Base-by-base conservation (phyloP, 2,113 vertebrate genomes). In the Trichechus manatus region DNA sequence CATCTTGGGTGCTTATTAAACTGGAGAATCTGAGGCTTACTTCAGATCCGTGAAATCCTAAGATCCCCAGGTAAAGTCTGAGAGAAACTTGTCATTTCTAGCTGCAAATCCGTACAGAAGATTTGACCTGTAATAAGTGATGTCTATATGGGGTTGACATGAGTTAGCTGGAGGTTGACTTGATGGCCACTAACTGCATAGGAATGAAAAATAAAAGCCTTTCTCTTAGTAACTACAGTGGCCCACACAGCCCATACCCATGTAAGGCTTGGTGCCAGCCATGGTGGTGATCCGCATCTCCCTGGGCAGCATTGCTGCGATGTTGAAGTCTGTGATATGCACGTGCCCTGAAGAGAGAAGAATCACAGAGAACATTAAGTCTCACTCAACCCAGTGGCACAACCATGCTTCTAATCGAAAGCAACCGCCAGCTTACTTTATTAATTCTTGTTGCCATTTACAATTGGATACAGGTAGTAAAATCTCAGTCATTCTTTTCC, bases 261-360 rank as follows among this genome's bases (percentile, higher is more conserved):
- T 99, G 79, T 99, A 99, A 0, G 99, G 99, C 97, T 99, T 99
- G 29, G 99, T 99, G 96, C 99, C 99, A 13, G 99, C 99, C 0
- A 99, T 98, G 2, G 99, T 99, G 42, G 99, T 99, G 85, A 99
- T 99, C 42, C 98, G 98, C 5, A 98, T 98, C 94, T 99, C 99
- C 1, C 99, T 98, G 17, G 99, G 99, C 78, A 99, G 98, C 79
- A 98, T 97, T 0, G 99, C 99, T 31, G 99, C 99, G 0, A 99
- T 99, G 94, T 99, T 99, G 98, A 99, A 99, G 96, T 99, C 99
- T 0, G 99, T 99, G 94, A 99, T 98, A 96, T 99, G 99, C 96
- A 99, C 99, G 0, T 99, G 99, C 6, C 99, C 99, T 99, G 96
- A 19, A 50, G 93, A 82, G 98, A 94, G 68, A 74, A 97, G 44